phyloP scores from a whole-genome alignment of 2,888 invertebrate genomes.

The Lysandra bellargus region DNA sequence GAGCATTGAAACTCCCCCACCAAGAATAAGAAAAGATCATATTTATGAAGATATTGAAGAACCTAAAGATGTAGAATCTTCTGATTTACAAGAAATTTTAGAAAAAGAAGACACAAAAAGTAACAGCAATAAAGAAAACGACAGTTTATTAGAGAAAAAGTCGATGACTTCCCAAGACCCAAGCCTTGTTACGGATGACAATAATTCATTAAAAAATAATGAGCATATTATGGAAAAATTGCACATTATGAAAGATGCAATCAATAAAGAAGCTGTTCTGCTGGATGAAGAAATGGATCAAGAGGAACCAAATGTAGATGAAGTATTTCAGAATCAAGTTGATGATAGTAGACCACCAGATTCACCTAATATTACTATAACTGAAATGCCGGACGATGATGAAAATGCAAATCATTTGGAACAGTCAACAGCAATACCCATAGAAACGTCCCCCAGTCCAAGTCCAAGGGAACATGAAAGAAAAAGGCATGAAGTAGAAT shows the following conservation, averaged over 20 bases:
- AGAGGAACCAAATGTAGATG: slow-evolving; percentile 70
- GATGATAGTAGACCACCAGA: slow-evolving; percentile 60
- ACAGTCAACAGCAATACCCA: slow-evolving; percentile 57
- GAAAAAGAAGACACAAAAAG: slow-evolving; percentile 59
- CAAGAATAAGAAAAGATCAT: slow-evolving; percentile 80
- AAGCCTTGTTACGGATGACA: slow-evolving; percentile 67
- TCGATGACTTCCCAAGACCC: slow-evolving; percentile 74
- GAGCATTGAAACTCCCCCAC: slow-evolving; percentile 66
- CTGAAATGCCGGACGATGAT: slow-evolving; percentile 73
- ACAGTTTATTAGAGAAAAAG: slow-evolving; percentile 68
- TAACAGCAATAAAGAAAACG: slow-evolving; percentile 67
- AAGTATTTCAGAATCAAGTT: slow-evolving; percentile 69
- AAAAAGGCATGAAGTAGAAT: slow-evolving; percentile 55
- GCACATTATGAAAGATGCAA: slow-evolving; percentile 56
- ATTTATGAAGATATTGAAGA: slow-evolving; percentile 83
- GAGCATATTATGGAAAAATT: slow-evolving; percentile 73
- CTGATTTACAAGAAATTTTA: slow-evolving; percentile 58
- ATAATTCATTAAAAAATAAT: slow-evolving; percentile 55
- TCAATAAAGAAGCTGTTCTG: slow-evolving; percentile 62
- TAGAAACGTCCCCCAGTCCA: slow-evolving; percentile 70
- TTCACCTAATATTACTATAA: slow-evolving; percentile 74
- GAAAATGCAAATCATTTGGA: slow-evolving; percentile 56
- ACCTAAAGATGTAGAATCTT: slow-evolving; percentile 58
- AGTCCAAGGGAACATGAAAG: slow-evolving; percentile 57
- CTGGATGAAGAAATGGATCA: slow-evolving; percentile 67